Evolutionary conservation across 2,888 invertebrate species (phyloP).

Genomic region (Brachynemurus nebulosus): DNA sequence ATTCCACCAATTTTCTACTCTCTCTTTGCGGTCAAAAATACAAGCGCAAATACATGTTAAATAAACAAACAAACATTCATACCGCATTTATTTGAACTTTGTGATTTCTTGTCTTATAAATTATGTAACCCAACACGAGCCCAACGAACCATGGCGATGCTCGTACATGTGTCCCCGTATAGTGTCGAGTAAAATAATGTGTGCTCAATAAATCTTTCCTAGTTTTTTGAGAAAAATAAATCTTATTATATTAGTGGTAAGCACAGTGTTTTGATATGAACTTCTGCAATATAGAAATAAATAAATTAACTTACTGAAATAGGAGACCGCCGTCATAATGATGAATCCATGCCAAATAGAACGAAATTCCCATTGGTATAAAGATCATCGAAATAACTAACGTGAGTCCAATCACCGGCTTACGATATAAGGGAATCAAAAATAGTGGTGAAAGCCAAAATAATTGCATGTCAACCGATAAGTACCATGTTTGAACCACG

Average conservation of each 20-base stretch:
- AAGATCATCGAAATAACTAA: constrained; percentile 14
- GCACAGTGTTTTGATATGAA: too few relatives aligned
- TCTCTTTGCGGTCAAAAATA: too few relatives aligned
- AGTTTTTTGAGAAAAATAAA: background rate
- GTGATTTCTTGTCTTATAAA: constrained; percentile 2
- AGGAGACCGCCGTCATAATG: background rate
- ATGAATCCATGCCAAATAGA: background rate
- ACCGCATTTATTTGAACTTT: background rate
- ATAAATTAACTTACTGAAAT: constrained; percentile 2
- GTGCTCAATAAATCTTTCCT: background rate
- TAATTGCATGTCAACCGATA: constrained; percentile 43
- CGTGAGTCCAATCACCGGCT: constrained; percentile 21
- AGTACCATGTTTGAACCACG: constrained; percentile 41
- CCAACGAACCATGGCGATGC: background rate
- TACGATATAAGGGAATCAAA: constrained; percentile 34
- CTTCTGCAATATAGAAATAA: too few relatives aligned
- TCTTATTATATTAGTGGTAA: too few relatives aligned
- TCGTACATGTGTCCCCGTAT: background rate
- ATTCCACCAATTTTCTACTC: too few relatives aligned
- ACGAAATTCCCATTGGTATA: background rate
- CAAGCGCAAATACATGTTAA: too few relatives aligned
- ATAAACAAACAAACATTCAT: too few relatives aligned
- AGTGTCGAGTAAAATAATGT: background rate
- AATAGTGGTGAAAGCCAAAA: constrained; percentile 40
- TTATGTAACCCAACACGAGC: background rate